Evolutionary conservation across 64 coral and sea anemone genomes (phyloP).

Genomic region (Actinia equina): DNA sequence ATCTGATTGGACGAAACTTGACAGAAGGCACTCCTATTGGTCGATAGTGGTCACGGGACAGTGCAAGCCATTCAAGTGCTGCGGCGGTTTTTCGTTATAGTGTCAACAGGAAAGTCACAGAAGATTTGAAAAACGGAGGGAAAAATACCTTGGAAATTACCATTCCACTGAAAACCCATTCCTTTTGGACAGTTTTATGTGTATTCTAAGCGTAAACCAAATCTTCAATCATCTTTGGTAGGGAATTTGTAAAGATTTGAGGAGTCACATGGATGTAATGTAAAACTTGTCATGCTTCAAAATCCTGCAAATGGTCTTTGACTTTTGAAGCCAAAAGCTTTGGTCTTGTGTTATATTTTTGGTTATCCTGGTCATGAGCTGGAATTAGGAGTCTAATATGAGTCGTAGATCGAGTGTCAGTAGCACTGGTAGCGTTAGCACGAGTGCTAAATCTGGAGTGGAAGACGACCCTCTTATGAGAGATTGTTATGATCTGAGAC

Average conservation of each 20-base stretch:
- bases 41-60: conserved; percentile 45
- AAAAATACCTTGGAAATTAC: conserved; percentile 20
- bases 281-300: not conserved
- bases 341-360: not conserved
- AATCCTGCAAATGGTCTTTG: not conserved
- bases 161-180: not conserved
- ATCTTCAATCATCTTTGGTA: not conserved
- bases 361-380: not conserved
- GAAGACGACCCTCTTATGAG: conserved; percentile 97
- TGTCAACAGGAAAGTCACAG: conserved; percentile 79
- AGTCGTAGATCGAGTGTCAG: conserved; percentile 97
- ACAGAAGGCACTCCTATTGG: conserved; percentile 44
- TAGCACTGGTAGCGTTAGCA: conserved; percentile 66
- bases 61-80: conserved; percentile 80
- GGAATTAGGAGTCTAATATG: conserved; percentile 50
- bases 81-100: conserved; percentile 95
- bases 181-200: not conserved
- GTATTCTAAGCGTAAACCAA: not conserved
- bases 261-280: not conserved
- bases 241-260: not conserved
- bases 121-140: conserved; percentile 58
- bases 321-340: not conserved
- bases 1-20: conserved; percentile 50
- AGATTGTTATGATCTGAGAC: conserved; percentile 90
- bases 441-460: conserved; percentile 69